Evolutionary conservation across 2,888 invertebrate species (phyloP), one percentile per base, ranked within the genome.

Genomic region (Trissonchulus sp.): DNA sequence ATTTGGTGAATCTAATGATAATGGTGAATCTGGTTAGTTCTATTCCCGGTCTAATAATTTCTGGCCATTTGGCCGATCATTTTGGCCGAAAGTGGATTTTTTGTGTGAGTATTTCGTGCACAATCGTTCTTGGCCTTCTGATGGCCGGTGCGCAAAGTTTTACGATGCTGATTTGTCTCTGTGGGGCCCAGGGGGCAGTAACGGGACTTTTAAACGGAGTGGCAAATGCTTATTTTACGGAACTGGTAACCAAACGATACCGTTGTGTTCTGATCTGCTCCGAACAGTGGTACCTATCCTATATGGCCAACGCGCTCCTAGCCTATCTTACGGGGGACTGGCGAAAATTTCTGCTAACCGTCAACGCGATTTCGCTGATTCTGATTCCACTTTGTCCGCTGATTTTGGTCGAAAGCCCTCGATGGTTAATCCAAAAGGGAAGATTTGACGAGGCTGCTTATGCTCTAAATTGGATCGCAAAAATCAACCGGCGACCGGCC

Each of bases 61-160:
- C 48, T 48, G 48, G 48, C 48, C 48, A 48, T 48, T 48, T 48
- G 23, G 48, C 48, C 23, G 48, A 48, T 48, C 48, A 48, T 48
- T 48, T 8, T 8, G 48, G 48, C 8, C 48, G 48, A 48, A 48
- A 48, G 23, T 48, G 48, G 48, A 48, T 48, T 15, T 48, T 15
- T 48, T 48, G 48, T 48, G 8, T 23, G 48, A 48, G 48, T 48
- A 15, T 23, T 48, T 8, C 48, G 48, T 15, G 8, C 8, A 48
- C 48, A 23, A 48, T 48, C 48, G 23, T 48, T 48, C 48, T 48
- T 48, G 48, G 48, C 8, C 23, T 48, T 48, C 23, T 48, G 48
- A 48, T 48, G 48, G 48, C 48, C 8, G 8, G 8, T 15, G 48
- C 48, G 8, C 48, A 48, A 15, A 15, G 8, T 23, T 48, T 8